Evolutionary conservation across 1,140 invertebrate species (phyloP).

Genomic region (Stenopsyche tienmushanensis): DNA sequence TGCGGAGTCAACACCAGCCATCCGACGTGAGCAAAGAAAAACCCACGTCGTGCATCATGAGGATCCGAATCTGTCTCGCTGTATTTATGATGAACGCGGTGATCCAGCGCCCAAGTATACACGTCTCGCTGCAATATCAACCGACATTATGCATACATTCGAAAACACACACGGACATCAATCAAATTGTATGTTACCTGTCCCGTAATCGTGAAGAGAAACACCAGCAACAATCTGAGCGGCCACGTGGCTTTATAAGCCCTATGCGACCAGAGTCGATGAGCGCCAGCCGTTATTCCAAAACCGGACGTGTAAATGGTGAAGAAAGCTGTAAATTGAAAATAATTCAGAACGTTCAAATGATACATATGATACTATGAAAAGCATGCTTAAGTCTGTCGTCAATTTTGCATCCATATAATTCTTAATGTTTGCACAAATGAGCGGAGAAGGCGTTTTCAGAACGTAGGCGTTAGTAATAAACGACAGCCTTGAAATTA

Average conservation of each 20-base stretch:
- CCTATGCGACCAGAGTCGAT: conserved; percentile 86
- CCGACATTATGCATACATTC: too few relatives aligned
- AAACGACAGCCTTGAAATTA: too few relatives aligned
- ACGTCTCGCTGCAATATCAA: conserved; percentile 64
- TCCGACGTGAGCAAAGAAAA: conserved; percentile 80
- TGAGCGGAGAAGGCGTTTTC: too few relatives aligned
- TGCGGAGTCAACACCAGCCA: conserved; percentile 79
- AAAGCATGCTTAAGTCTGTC: not conserved
- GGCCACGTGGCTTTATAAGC: conserved; percentile 85
- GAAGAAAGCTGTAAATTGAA: conserved; percentile 59
- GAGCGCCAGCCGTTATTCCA: conserved; percentile 86
- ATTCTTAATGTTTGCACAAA: too few relatives aligned
- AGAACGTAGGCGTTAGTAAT: too few relatives aligned
- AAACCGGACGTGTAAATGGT: conserved; percentile 68
- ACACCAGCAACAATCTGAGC: conserved; percentile 70
- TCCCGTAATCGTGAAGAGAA: conserved; percentile 80
- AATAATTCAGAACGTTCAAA: too few relatives aligned
- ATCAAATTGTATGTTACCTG: conserved; percentile 61
- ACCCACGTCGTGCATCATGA: conserved; percentile 77
- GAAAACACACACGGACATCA: too few relatives aligned
- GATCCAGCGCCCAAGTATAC: conserved; percentile 77
- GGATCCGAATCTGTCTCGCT: conserved; percentile 82
- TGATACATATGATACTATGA: conserved; percentile 2
- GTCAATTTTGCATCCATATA: too few relatives aligned
- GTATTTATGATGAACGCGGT: conserved; percentile 82